A percentile compares a stretch with the other conserved stretches of the same genome.
Evolutionary conservation across 53 echinoderm and acorn worm genomes (phyloP).

Genomic region (Crossaster papposus): DNA sequence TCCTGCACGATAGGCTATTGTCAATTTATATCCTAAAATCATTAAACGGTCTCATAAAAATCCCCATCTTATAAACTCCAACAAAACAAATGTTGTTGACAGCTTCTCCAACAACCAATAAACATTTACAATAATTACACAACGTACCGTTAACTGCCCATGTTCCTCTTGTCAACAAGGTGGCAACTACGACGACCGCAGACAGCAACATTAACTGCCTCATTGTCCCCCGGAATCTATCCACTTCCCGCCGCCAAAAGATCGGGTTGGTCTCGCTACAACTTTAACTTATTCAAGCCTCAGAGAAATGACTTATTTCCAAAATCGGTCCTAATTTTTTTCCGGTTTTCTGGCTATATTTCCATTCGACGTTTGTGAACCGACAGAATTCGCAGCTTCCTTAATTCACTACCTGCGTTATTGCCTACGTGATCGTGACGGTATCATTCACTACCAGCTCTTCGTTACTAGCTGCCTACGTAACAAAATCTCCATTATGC

Average conservation of each 20-base stretch:
- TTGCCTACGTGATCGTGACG: no score
- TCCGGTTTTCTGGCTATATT: not conserved
- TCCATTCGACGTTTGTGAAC: not conserved
- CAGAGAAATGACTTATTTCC: not conserved
- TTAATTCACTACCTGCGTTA: not conserved
- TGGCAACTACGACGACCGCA: conserved; percentile 10
- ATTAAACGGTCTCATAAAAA: not conserved
- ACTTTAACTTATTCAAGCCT: no score
- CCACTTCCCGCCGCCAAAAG: not conserved
- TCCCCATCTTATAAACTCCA: not conserved
- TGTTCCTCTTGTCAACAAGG: conserved; percentile 14
- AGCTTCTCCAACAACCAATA: not conserved
- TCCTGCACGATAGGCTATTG: no score
- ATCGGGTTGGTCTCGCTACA: not conserved
- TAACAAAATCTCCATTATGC: not conserved
- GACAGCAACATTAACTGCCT: conserved; percentile 8
- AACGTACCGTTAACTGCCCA: conserved; percentile 48
- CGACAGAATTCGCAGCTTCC: not conserved
- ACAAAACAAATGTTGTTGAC: not conserved
- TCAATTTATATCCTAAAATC: no score
- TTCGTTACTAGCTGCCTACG: no score
- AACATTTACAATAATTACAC: conserved; percentile 8
- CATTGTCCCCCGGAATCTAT: conserved; percentile 9
- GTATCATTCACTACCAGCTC: no score
- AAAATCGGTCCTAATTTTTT: not conserved